phyloP scores from a whole-genome alignment of 2,888 invertebrate species.

The Danaus chrysippus region DNA sequence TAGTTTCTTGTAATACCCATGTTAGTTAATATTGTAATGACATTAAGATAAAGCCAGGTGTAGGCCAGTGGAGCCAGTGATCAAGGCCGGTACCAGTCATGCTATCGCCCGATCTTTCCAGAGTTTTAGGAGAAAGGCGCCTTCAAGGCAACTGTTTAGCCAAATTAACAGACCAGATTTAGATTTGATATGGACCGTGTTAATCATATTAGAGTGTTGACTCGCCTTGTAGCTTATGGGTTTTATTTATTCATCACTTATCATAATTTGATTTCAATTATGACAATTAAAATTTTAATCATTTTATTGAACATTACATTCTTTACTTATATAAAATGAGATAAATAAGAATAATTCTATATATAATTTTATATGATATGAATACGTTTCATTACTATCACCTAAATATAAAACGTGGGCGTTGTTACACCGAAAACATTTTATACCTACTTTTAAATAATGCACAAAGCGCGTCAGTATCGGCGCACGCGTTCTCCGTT shows the following conservation, averaged over 20 bases:
- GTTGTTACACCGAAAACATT: conserved; percentile 35
- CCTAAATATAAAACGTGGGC: conserved; percentile 26
- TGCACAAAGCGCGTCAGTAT: conserved; percentile 69
- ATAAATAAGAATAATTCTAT: not conserved
- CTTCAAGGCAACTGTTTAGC: conserved; percentile 26
- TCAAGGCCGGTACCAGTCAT: conserved; percentile 36
- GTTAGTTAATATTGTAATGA: not conserved
- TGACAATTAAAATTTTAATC: too few relatives aligned
- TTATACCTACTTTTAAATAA: conserved; percentile 51
- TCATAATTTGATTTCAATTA: too few relatives aligned
- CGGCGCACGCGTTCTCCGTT: conserved; percentile 73
- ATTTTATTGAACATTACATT: too few relatives aligned
- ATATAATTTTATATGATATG: not conserved
- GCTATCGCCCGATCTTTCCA: conserved; percentile 29
- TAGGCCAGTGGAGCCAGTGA: conserved; percentile 20
- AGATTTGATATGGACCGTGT: not conserved
- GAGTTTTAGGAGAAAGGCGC: conserved; percentile 38
- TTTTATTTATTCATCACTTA: too few relatives aligned
- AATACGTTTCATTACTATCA: conserved; percentile 13
- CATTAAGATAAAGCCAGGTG: conserved; percentile 4
- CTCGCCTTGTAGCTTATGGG: too few relatives aligned
- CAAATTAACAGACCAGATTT: conserved; percentile 21
- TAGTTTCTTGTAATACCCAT: not conserved
- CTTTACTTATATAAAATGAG: too few relatives aligned
- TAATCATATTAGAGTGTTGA: not conserved